Conservation (phyloP, 2,888 invertebrate genomes). For the Byasa hedistus region DNA sequence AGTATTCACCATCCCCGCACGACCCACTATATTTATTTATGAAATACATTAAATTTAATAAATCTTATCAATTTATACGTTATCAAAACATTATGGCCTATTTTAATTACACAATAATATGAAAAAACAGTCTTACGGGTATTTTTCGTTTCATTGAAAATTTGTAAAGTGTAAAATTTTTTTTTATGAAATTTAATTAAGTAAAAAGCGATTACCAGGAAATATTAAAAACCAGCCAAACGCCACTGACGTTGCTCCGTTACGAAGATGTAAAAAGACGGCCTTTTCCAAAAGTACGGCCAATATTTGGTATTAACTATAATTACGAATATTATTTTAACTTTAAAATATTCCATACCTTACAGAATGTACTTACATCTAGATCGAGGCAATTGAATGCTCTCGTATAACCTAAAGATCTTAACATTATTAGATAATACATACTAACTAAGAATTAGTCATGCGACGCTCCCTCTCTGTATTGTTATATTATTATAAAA, state of each 20-base stretch:
- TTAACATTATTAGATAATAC: slow-evolving; percentile 9
- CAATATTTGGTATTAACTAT: slow-evolving; percentile 61
- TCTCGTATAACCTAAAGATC: neutral
- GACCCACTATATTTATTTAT: slow-evolving; percentile 30
- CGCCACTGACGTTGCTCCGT: slow-evolving; percentile 36
- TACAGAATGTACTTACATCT: slow-evolving; percentile 4
- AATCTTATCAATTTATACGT: slow-evolving; percentile 70
- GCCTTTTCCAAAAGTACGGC: slow-evolving; percentile 50
- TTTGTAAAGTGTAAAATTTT: slow-evolving; percentile 76
- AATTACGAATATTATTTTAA: slow-evolving; percentile 32
- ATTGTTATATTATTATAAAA: slow-evolving; percentile 2
- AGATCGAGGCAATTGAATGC: neutral
- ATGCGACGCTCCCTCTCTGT: slow-evolving; percentile 28
- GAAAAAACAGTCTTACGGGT: slow-evolving; percentile 78
- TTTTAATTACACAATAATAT: slow-evolving; percentile 65
- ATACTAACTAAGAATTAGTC: slow-evolving; percentile 36
- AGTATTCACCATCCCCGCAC: slow-evolving; percentile 17
- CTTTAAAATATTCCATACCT: slow-evolving; percentile 5
- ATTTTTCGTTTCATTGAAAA: slow-evolving; percentile 71
- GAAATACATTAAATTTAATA: slow-evolving; percentile 45
- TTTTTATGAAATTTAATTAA: slow-evolving; percentile 31
- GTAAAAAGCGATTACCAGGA: slow-evolving; percentile 65
- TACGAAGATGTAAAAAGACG: slow-evolving; percentile 37
- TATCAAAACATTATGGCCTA: slow-evolving; percentile 76
- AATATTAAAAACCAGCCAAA: slow-evolving; percentile 66